A percentile compares a stretch with the other conserved stretches of the same genome.
phyloP scores from a whole-genome alignment of 2,888 invertebrate genomes.

The Tetragonisca angustula region DNA sequence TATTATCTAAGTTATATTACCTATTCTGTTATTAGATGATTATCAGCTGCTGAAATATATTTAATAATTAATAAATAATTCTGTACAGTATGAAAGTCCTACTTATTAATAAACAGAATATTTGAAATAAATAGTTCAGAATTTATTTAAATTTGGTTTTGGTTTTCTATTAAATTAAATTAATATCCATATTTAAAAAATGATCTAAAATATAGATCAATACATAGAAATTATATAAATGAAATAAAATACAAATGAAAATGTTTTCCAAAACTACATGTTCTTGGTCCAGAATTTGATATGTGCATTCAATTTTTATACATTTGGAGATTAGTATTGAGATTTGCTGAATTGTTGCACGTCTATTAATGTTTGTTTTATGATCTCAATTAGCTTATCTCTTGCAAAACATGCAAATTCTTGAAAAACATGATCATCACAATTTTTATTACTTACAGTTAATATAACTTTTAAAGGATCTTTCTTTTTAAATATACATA shows the following conservation, averaged over 20 bases:
- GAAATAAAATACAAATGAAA: background rate
- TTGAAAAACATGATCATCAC: constrained; percentile 76
- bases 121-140: constrained; percentile 2
- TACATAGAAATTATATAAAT: background rate
- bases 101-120: background rate
- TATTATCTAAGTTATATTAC: background rate
- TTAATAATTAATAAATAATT: background rate
- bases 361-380: constrained; percentile 71
- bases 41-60: background rate
- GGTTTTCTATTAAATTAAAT: background rate
- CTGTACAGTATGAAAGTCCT: background rate
- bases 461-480: constrained; percentile 76
- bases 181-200: background rate
- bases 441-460: constrained; percentile 70
- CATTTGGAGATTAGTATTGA: background rate
- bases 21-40: background rate
- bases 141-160: constrained; percentile 17
- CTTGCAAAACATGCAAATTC: constrained; percentile 75
- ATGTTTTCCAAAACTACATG: background rate
- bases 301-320: background rate
- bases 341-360: constrained; percentile 73
- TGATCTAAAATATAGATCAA: background rate
- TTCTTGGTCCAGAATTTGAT: constrained; percentile 23
- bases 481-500: constrained; percentile 74
- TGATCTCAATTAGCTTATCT: constrained; percentile 73